phyloP scores from a whole-genome alignment of 2,113 vertebrate species.

The Pedetes capensis region DNA sequence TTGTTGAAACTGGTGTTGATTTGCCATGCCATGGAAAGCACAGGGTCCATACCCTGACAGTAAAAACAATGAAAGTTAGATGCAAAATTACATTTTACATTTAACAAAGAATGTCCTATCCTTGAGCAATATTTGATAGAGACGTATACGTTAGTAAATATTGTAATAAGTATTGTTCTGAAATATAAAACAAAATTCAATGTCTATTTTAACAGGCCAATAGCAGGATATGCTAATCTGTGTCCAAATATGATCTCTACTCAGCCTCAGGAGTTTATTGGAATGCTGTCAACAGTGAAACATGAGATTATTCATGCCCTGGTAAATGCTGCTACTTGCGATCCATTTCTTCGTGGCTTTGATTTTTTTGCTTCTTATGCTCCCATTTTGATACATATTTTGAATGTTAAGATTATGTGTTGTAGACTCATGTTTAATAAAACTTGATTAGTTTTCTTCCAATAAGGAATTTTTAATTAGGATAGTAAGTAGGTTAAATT shows the following conservation, averaged over 20 bases:
- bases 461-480: not conserved
- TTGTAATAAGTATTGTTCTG: not conserved
- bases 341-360: not conserved
- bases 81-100: not conserved
- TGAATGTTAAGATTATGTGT: not conserved
- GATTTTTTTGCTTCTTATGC: not conserved
- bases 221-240: slow-evolving; percentile 97
- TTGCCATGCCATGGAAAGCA: not conserved
- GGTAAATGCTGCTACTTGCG: slow-evolving; percentile 82
- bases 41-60: not conserved
- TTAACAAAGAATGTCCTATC: slow-evolving; percentile 10
- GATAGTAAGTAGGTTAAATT: not conserved
- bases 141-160: slow-evolving; percentile 29
- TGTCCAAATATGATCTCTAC: slow-evolving; percentile 98
- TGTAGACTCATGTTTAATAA: not conserved
- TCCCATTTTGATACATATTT: slow-evolving; percentile 14
- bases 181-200: slow-evolving; percentile 42
- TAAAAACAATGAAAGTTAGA: not conserved
- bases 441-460: slow-evolving; percentile 11
- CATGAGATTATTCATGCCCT: slow-evolving; percentile 98
- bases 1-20: not conserved
- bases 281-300: slow-evolving; percentile 98
- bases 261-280: slow-evolving; percentile 94
- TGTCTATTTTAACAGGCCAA: slow-evolving; percentile 86
- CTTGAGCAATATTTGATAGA: slow-evolving; percentile 26